phyloP scores from a whole-genome alignment of 2,888 invertebrate species.

The Tetragonisca angustula region DNA sequence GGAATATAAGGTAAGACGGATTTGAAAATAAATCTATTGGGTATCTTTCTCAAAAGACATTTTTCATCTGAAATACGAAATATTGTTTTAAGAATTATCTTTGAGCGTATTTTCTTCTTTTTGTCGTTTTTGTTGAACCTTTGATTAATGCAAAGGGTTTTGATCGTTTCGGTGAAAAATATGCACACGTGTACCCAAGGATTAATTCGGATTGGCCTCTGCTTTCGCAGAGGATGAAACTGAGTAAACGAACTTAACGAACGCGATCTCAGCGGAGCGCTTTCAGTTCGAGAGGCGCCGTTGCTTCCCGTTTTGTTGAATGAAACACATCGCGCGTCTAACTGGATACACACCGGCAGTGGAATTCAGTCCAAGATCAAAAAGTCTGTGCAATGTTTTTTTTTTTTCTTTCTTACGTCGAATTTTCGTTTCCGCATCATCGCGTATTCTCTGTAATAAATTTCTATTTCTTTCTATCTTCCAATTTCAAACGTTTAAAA shows the following conservation, averaged over 20 bases:
- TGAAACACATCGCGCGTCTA: neutral
- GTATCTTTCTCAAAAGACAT: too few relatives aligned
- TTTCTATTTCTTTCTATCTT: neutral
- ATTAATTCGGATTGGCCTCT: neutral
- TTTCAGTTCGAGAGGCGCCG: neutral
- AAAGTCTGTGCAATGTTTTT: neutral
- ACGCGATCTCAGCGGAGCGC: neutral
- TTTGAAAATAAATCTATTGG: too few relatives aligned
- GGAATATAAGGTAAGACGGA: too few relatives aligned
- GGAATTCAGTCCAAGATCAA: slow-evolving; percentile 18
- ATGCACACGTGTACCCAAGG: neutral
- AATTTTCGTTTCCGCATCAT: neutral
- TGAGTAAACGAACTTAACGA: slow-evolving; percentile 10
- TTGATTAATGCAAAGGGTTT: neutral
- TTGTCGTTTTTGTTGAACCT: neutral
- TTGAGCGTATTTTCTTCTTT: too few relatives aligned
- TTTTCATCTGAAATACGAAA: too few relatives aligned
- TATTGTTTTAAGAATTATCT: too few relatives aligned
- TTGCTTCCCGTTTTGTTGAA: slow-evolving; percentile 6
- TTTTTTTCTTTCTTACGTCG: neutral
- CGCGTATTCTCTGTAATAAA: neutral
- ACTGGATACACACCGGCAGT: neutral
- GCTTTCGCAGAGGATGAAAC: neutral
- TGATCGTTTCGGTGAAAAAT: neutral
- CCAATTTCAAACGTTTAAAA: neutral